Percentiles rank a stretch among this genome's conserved stretches.
Evolutionary conservation across 2,797 vertebrate genomes (phyloP).

Genomic region (Coluber constrictor): DNA sequence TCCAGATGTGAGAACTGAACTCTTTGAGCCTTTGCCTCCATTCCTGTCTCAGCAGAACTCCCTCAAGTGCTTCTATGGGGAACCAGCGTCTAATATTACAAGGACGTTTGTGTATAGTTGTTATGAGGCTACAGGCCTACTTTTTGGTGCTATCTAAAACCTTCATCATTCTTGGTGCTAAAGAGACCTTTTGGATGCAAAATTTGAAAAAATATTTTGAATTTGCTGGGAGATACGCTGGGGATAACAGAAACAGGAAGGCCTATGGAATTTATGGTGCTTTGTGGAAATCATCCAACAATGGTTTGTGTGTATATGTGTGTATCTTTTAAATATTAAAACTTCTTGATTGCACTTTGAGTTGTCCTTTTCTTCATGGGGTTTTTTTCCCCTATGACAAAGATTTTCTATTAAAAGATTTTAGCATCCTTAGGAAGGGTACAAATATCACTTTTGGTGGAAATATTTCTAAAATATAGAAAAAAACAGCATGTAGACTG

Average conservation of each 20-base stretch:
- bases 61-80: neutral
- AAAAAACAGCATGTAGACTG: neutral
- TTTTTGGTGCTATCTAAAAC: slow-evolving; percentile 34
- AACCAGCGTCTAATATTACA: slow-evolving; percentile 16
- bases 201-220: slow-evolving; percentile 50
- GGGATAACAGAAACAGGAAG: slow-evolving; percentile 36
- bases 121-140: slow-evolving; percentile 10
- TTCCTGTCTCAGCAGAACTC: slow-evolving; percentile 37
- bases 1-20: slow-evolving; percentile 33
- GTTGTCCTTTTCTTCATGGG: slow-evolving; percentile 28
- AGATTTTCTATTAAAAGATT: neutral
- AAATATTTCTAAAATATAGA: neutral
- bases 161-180: slow-evolving; percentile 57
- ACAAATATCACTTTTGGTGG: neutral
- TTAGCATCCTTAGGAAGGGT: neutral
- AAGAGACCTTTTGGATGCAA: slow-evolving; percentile 61
- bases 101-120: neutral
- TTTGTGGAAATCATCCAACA: slow-evolving; percentile 51
- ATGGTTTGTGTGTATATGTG: slow-evolving; percentile 8
- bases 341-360: slow-evolving; percentile 62
- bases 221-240: slow-evolving; percentile 44
- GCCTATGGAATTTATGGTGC: slow-evolving; percentile 65
- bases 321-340: slow-evolving; percentile 60
- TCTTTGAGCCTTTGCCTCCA: slow-evolving; percentile 10
- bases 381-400: neutral